Conservation (phyloP, 2,113 vertebrate genomes). For the Limnothrissa miodon region DNA sequence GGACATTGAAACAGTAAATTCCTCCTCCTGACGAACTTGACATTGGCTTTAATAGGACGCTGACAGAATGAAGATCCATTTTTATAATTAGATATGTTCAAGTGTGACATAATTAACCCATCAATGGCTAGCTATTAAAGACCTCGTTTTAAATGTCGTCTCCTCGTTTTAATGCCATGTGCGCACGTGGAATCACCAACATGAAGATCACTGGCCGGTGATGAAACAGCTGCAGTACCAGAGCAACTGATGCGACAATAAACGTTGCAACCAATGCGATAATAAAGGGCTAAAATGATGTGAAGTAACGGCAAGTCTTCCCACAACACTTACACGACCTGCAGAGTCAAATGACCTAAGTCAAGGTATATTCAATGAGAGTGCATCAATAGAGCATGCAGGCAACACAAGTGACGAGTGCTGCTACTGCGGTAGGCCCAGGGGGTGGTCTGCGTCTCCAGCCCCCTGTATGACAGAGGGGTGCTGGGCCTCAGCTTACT, state of each 20-base stretch:
- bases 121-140: conserved; percentile 26
- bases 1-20: conserved; percentile 53
- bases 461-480: not conserved
- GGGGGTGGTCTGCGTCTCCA: not conserved
- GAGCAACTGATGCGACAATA: too few relatives aligned
- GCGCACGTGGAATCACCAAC: not conserved
- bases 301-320: not conserved
- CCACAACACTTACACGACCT: not conserved
- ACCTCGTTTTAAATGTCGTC: not conserved
- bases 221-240: not conserved
- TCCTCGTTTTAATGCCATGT: not conserved
- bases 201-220: not conserved
- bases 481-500: not conserved
- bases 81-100: conserved; percentile 66
- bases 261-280: too few relatives aligned
- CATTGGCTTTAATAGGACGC: conserved; percentile 70
- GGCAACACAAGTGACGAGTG: too few relatives aligned
- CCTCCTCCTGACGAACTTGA: conserved; percentile 53
- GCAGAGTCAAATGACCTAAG: not conserved
- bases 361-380: not conserved
- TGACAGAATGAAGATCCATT: conserved; percentile 51
- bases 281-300: not conserved
- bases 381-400: not conserved
- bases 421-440: not conserved
- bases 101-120: conserved; percentile 64